A percentile compares a stretch with the other conserved stretches of the same genome.
phyloP scores from a whole-genome alignment of 1,140 invertebrate genomes.

The Zaprionus capensis region DNA sequence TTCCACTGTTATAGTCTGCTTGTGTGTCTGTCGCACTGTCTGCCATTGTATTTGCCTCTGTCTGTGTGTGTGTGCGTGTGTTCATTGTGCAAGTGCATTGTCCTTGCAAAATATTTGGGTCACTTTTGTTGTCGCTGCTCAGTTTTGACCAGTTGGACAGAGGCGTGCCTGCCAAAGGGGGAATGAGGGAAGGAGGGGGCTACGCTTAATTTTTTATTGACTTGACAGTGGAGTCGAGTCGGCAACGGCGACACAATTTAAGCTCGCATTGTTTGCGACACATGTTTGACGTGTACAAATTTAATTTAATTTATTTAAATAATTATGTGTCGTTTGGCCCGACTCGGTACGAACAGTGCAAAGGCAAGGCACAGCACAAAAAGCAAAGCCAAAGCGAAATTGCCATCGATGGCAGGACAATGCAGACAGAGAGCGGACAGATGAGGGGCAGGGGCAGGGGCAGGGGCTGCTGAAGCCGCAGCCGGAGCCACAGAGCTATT shows the following conservation, averaged over 20 bases:
- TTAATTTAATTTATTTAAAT: constrained; percentile 83
- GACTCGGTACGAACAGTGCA: neutral
- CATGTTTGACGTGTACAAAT: constrained; percentile 83
- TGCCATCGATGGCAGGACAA: constrained; percentile 43
- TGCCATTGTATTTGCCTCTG: neutral
- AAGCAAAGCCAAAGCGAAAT: constrained; percentile 66
- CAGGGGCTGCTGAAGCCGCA: constrained; percentile 15
- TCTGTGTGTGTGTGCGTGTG: constrained; percentile 32
- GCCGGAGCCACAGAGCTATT: constrained; percentile 45
- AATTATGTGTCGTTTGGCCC: constrained; percentile 60
- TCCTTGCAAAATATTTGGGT: constrained; percentile 81
- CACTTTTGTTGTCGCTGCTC: constrained; percentile 77
- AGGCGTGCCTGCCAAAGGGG: neutral
- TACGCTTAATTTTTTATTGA: constrained; percentile 75
- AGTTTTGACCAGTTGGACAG: constrained; percentile 46
- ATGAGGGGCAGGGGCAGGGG: constrained; percentile 11
- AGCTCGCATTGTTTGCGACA: constrained; percentile 75
- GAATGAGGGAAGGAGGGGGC: neutral
- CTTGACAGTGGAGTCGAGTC: constrained; percentile 61
- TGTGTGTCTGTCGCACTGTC: constrained; percentile 16
- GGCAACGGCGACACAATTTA: constrained; percentile 64
- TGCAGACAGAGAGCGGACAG: neutral
- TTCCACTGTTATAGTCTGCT: constrained; percentile 22
- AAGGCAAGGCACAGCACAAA: constrained; percentile 40
- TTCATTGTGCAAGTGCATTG: constrained; percentile 77